Evolutionary conservation across 2,797 vertebrate genomes (phyloP).

Genomic region (Lophotriccus pileatus): DNA sequence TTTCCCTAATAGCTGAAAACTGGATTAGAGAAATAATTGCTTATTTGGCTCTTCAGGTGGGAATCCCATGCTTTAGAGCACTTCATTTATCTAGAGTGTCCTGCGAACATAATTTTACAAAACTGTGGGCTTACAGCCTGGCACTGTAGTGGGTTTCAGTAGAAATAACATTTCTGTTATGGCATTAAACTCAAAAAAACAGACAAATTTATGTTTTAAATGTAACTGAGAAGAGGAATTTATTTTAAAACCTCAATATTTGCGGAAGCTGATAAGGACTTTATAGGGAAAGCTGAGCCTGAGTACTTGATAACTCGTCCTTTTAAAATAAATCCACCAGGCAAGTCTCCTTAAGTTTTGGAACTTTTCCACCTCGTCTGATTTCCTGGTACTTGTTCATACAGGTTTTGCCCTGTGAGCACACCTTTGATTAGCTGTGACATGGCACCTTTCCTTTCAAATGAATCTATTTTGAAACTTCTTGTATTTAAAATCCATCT

Average conservation of each 20-base stretch:
- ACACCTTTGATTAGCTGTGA: conserved; percentile 25
- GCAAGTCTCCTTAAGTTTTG: conserved; percentile 10
- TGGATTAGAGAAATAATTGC: background rate
- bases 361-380: background rate
- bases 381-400: conserved; percentile 47
- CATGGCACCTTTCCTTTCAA: conserved; percentile 15
- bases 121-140: background rate
- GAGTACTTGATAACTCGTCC: background rate
- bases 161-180: background rate
- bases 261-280: background rate
- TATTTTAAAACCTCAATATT: background rate
- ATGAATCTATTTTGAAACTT: background rate
- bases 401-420: conserved; percentile 30
- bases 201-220: background rate
- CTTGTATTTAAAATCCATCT: background rate
- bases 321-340: conserved; percentile 16
- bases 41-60: background rate
- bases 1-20: background rate
- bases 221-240: background rate
- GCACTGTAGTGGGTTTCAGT: background rate
- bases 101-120: background rate
- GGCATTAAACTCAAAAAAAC: background rate
- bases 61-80: background rate
- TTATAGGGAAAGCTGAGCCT: background rate
- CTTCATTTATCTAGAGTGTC: background rate